Percentiles rank a stretch among this genome's conserved stretches.
Conservation (phyloP, 2,113 vertebrate genomes). For the Rutilus rutilus region DNA sequence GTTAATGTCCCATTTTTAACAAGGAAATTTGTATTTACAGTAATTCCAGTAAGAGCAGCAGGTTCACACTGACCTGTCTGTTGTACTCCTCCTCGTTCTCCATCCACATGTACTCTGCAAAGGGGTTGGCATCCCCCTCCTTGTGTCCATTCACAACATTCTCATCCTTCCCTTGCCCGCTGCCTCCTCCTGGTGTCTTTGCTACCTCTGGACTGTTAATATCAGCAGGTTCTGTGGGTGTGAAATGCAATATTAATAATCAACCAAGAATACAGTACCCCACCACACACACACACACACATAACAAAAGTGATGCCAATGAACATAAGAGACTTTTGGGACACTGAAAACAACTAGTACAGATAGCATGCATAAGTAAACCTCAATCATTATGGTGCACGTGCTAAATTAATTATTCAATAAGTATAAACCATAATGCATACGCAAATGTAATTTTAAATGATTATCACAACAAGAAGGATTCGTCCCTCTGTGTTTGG, state of each 20-base stretch:
- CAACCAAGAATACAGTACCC: conserved; percentile 1
- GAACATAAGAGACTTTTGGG: neutral
- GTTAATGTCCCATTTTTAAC: too few species aligned
- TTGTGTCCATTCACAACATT: conserved; percentile 73
- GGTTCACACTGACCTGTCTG: conserved; percentile 75
- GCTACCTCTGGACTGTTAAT: conserved; percentile 82
- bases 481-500: neutral
- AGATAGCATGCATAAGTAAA: neutral
- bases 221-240: conserved; percentile 69
- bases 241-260: neutral
- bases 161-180: conserved; percentile 70
- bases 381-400: neutral
- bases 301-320: neutral
- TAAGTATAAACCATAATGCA: neutral
- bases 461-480: neutral
- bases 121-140: conserved; percentile 82
- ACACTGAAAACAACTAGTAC: too few species aligned
- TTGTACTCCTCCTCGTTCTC: conserved; percentile 87
- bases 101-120: conserved; percentile 91
- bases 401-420: neutral
- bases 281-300: neutral
- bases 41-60: neutral
- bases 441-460: neutral
- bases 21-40: too few species aligned
- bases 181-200: conserved; percentile 58